A percentile compares a stretch with the other conserved stretches of the same genome.
These are phyloP conservation scores for Clepsis dumicolana DNA, from an alignment of 2,888 invertebrate species.

Conservation along the genomic window DNA sequence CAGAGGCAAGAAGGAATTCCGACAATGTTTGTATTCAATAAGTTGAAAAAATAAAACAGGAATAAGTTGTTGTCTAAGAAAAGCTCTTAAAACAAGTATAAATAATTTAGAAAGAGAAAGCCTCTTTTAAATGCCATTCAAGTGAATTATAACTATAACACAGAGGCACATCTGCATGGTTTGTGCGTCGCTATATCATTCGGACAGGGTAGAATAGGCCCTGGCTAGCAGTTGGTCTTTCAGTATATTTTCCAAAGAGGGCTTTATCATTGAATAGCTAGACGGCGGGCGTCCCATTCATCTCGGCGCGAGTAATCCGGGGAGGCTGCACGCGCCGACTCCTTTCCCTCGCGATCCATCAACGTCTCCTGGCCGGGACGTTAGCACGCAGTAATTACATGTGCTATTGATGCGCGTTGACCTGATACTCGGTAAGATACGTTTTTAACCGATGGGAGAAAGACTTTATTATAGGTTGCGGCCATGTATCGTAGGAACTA, in stretches of 20 bases:
- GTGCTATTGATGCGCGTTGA: conserved; percentile 40
- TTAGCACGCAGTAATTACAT: conserved; percentile 38
- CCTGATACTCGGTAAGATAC: conserved; percentile 36
- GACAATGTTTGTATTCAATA: conserved; percentile 3
- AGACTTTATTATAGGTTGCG: background rate
- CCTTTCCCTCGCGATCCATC: conserved; percentile 48
- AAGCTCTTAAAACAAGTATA: background rate
- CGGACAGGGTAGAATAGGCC: background rate
- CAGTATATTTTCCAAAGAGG: conserved; percentile 11
- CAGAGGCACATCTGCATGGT: background rate
- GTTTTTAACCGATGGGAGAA: background rate
- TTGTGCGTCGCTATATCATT: background rate
- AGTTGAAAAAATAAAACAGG: background rate
- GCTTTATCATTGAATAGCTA: conserved; percentile 30
- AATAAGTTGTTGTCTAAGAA: background rate
- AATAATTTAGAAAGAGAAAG: no score
- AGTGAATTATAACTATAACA: background rate
- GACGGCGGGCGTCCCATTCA: conserved; percentile 38
- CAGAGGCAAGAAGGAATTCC: conserved; percentile 30
- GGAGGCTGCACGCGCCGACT: conserved; percentile 45
- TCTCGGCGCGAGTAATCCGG: conserved; percentile 44
- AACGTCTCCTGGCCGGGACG: conserved; percentile 44
- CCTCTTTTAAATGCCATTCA: no score
- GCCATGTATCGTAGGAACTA: no score
- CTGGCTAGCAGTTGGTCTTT: conserved; percentile 6